Conservation (phyloP, 2,888 invertebrate genomes). For the Acanthosepion esculentum region DNA sequence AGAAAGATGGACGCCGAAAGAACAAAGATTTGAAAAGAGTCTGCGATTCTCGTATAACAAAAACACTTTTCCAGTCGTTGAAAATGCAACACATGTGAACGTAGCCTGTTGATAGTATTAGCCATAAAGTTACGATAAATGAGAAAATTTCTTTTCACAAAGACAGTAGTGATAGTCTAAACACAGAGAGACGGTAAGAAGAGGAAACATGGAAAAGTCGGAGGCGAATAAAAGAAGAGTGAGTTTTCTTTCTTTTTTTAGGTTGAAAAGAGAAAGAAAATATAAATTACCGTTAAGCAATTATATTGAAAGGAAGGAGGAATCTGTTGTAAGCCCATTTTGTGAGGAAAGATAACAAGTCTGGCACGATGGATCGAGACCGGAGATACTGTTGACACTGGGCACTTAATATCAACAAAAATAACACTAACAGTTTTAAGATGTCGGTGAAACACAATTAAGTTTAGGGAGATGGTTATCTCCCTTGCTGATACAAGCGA, state of each 20-base stretch:
- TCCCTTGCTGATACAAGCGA: not conserved
- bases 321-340: not conserved
- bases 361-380: not conserved
- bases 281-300: not conserved
- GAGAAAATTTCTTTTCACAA: no score
- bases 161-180: not conserved
- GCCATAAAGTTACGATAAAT: no score
- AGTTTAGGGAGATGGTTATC: not conserved
- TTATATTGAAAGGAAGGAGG: not conserved
- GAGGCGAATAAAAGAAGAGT: not conserved
- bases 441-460: conserved; percentile 23
- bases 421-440: conserved; percentile 33
- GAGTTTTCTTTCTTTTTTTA: not conserved
- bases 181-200: not conserved
- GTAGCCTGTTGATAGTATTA: no score
- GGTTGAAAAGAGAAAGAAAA: not conserved
- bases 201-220: not conserved
- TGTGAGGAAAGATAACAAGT: conserved; percentile 17
- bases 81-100: not conserved
- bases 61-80: not conserved
- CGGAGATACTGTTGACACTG: conserved; percentile 18
- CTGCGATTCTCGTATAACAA: not conserved
- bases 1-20: not conserved
- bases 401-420: conserved; percentile 33
- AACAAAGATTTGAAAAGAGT: not conserved